A percentile compares a stretch with the other conserved stretches of the same genome.
Evolutionary conservation across 2,888 invertebrate genomes (phyloP).

Genomic region (Stenoptilia bipunctidactyla): DNA sequence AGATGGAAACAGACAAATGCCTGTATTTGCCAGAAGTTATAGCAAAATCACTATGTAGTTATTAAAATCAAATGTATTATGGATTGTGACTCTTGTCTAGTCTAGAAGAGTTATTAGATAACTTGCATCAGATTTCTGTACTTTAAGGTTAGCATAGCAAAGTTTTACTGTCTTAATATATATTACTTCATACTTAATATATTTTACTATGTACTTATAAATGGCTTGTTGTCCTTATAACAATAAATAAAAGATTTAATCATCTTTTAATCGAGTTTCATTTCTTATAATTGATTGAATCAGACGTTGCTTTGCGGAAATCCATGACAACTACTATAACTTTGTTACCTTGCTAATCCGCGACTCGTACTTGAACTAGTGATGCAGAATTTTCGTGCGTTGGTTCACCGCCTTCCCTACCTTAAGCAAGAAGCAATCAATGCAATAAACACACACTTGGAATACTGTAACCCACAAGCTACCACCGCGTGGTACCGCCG

Average conservation of each 20-base stretch:
- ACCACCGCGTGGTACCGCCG: too few relatives aligned
- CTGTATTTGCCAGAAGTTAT: conserved; percentile 63
- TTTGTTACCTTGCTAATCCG: too few relatives aligned
- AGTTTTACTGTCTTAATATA: background rate
- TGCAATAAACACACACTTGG: too few relatives aligned
- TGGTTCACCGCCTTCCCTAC: too few relatives aligned
- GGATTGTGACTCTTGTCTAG: background rate
- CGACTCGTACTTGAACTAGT: too few relatives aligned
- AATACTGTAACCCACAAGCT: too few relatives aligned
- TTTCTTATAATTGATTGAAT: background rate
- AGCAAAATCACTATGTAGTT: background rate
- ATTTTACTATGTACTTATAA: conserved; percentile 1
- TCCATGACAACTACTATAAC: too few relatives aligned
- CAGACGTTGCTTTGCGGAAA: too few relatives aligned
- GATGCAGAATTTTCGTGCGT: too few relatives aligned
- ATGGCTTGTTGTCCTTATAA: conserved; percentile 1
- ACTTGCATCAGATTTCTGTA: background rate
- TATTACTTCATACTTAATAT: background rate
- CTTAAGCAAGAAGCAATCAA: too few relatives aligned
- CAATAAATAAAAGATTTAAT: background rate
- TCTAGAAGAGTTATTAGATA: background rate
- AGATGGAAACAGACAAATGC: too few relatives aligned
- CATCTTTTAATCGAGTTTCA: background rate
- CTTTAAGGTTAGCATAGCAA: background rate
- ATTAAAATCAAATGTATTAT: background rate